Evolutionary conservation across 2,797 vertebrate genomes (phyloP), one percentile per base, ranked within the genome.

Genomic region (Rhinichthys osculus): DNA sequence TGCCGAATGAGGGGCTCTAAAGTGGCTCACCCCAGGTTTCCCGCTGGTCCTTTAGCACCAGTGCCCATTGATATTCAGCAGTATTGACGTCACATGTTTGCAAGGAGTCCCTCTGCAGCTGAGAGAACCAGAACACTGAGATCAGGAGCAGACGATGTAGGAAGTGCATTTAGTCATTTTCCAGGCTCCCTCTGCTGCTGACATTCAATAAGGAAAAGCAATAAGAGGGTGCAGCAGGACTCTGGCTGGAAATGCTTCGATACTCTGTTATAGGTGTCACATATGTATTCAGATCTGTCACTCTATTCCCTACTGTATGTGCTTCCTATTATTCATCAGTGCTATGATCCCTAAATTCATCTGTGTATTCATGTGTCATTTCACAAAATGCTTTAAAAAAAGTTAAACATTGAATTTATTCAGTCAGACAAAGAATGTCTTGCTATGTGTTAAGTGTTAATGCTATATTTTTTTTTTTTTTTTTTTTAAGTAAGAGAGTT

Each of bases 41-140:
- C 67, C 14, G 67, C 76, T 85, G 59, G 57, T 66, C 72, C 70
- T 74, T 72, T 85, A 85, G 76, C 71, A 73, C 17, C 66, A 78
- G 35, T 79, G 84, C 62, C 77, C 70, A 83, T 85, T 89, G 85
- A 88, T 86, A 88, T 89, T 89, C 79, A 84, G 70, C 84, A 57
- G 83, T 47, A 87, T 17, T 90, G 89, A 89, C 81, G 86, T 90
- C 89, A 89, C 80, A 40, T 84, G 73, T 88, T 89, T 89, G 85
- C 78, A 78, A 71, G 87, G 86, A 83, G 82, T 80, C 79, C 78
- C 78, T 89, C 62, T 83, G 87, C 83, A 88, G 81, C 86, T 88
- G 80, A 83, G 82, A 86, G 87, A 81, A 85, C 59, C 78, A 83
- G 85, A 85, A 79, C 79, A 73, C 42, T 42, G 77, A 80, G 83